A percentile compares a stretch with the other conserved stretches of the same genome.
phyloP scores from a whole-genome alignment of 2,797 vertebrate species.

The Varecia variegata region DNA sequence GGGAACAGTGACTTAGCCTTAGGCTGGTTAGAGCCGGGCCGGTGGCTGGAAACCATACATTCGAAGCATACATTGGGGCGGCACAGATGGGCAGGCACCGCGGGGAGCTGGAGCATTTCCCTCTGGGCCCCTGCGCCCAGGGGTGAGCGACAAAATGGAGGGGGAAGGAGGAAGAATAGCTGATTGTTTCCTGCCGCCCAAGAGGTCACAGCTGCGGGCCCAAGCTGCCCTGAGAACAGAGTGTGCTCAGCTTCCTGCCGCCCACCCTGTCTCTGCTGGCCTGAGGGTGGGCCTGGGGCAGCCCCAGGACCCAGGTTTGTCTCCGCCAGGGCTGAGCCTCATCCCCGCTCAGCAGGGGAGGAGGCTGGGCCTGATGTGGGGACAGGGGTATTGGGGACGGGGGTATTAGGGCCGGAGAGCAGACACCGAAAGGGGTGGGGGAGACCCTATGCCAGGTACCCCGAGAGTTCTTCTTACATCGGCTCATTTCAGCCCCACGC shows the following conservation, averaged over 20 bases:
- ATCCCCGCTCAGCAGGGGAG: neutral
- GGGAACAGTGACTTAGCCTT: neutral
- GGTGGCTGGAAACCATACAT: neutral
- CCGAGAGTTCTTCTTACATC: rapidly evolving
- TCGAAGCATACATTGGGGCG: neutral
- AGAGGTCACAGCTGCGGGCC: slow-evolving; percentile 38
- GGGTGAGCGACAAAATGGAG: neutral
- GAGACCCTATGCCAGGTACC: neutral
- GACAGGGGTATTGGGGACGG: too few relatives aligned
- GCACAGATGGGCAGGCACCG: neutral
- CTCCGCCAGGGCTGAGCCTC: neutral
- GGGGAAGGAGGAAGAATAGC: slow-evolving; percentile 53
- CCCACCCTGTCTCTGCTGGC: slow-evolving; percentile 24
- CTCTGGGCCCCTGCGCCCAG: neutral
- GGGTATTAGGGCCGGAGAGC: neutral
- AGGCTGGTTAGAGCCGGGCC: neutral
- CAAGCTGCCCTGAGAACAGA: slow-evolving; percentile 45
- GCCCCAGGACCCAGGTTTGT: neutral
- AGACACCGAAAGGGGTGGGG: neutral
- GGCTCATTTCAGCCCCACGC: neutral
- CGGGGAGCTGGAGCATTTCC: neutral
- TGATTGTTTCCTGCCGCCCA: slow-evolving; percentile 49
- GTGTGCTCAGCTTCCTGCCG: neutral
- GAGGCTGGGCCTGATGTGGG: neutral
- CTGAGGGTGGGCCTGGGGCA: neutral